Evolutionary conservation across 1,140 invertebrate species (phyloP).

Genomic region (Ephestia elutella): DNA sequence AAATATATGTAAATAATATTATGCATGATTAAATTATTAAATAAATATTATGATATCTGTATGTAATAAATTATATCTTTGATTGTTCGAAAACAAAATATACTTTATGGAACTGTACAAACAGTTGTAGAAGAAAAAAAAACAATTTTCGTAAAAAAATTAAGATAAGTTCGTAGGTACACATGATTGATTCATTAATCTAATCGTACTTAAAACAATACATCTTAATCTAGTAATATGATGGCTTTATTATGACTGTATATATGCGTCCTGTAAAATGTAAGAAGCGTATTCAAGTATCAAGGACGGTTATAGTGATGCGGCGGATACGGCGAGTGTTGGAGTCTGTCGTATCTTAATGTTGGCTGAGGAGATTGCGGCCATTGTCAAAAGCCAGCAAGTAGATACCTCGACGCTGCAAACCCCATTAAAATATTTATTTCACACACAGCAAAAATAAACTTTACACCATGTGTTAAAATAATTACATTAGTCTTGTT

Average conservation of each 20-base stretch:
- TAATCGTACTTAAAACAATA: conserved; percentile 57
- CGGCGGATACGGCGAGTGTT: conserved; percentile 56
- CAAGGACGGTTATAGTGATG: conserved; percentile 66
- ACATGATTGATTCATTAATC: conserved; percentile 53
- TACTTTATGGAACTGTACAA: conserved; percentile 61
- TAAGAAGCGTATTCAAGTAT: conserved; percentile 21
- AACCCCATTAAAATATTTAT: conserved; percentile 68
- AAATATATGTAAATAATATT: conserved; percentile 51
- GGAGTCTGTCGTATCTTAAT: conserved; percentile 68
- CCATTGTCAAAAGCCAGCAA: conserved; percentile 75
- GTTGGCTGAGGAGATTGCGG: conserved; percentile 60
- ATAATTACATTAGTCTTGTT: conserved; percentile 45
- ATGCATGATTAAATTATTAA: conserved; percentile 38
- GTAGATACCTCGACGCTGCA: conserved; percentile 75
- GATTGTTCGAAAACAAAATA: conserved; percentile 65
- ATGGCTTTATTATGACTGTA: conserved; percentile 65
- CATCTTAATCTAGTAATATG: conserved; percentile 56
- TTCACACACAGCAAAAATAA: conserved; percentile 51
- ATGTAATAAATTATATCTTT: conserved; percentile 68
- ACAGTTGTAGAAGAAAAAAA: conserved; percentile 37
- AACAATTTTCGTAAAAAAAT: conserved; percentile 43
- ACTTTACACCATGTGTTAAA: conserved; percentile 37
- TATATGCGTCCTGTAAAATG: conserved; percentile 34
- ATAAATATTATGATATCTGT: conserved; percentile 59
- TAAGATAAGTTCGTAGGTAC: conserved; percentile 61